These are phyloP conservation scores for Drosophila carrolli DNA, from an alignment of 1,140 invertebrate species.

Conservation along the genomic window DNA sequence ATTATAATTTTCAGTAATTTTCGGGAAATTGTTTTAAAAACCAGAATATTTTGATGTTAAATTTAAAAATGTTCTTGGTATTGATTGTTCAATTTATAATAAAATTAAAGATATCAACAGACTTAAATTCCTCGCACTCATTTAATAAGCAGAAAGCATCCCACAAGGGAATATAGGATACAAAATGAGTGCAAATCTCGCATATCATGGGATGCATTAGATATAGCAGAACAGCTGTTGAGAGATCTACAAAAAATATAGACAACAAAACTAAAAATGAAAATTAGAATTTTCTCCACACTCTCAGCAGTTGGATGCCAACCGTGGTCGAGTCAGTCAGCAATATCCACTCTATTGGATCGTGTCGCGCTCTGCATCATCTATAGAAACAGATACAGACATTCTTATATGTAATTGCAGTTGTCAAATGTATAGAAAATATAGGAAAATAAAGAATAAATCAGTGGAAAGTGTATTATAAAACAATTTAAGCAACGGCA, in stretches of 20 bases:
- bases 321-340: constrained; percentile 53
- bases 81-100: too few species aligned
- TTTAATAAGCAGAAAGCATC: not conserved
- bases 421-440: not conserved
- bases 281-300: constrained; percentile 27
- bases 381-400: constrained; percentile 17
- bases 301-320: constrained; percentile 58
- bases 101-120: too few species aligned
- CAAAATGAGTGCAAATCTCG: not conserved
- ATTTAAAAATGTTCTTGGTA: too few species aligned
- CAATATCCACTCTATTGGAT: constrained; percentile 13
- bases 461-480: not conserved
- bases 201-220: not conserved
- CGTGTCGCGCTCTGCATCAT: constrained; percentile 15
- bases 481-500: not conserved
- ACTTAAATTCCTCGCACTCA: not conserved
- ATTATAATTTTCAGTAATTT: too few species aligned
- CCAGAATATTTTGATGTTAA: too few species aligned
- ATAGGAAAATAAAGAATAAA: not conserved
- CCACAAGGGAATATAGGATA: not conserved
- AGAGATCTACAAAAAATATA: constrained; percentile 26
- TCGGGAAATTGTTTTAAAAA: too few species aligned
- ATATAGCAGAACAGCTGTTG: constrained; percentile 26
- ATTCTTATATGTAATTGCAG: constrained; percentile 22
- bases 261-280: constrained; percentile 29